Conservation (phyloP, 2,888 invertebrate genomes). For the Cheiracanthium punctorium region DNA sequence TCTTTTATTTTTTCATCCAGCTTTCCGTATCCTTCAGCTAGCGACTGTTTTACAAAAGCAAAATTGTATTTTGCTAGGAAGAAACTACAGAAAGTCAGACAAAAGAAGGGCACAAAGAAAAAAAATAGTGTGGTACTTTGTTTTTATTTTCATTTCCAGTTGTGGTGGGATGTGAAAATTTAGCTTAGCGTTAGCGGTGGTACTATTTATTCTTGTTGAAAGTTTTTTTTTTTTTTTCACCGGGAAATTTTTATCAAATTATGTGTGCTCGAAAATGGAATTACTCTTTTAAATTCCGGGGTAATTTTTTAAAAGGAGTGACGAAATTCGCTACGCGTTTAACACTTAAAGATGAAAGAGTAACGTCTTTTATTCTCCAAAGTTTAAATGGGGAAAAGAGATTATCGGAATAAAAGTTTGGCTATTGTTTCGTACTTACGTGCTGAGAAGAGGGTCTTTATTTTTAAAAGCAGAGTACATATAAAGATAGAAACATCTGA, state of each 20-base stretch:
- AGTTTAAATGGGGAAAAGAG: too few species aligned
- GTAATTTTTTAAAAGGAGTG: too few species aligned
- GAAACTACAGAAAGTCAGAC: constrained; percentile 30
- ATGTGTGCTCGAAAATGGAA: background rate
- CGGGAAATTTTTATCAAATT: background rate
- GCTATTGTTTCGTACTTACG: too few species aligned
- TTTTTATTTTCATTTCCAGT: constrained; percentile 47
- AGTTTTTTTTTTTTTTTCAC: too few species aligned
- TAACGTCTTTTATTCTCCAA: too few species aligned
- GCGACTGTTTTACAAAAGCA: constrained; percentile 53
- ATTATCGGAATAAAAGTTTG: too few species aligned
- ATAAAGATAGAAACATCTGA: too few species aligned
- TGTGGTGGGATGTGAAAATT: constrained; percentile 35
- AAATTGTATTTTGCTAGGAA: constrained; percentile 44
- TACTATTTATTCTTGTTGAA: constrained; percentile 47
- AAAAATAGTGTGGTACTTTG: constrained; percentile 26
- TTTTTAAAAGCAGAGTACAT: too few species aligned
- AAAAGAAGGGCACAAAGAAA: constrained; percentile 48
- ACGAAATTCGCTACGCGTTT: too few species aligned
- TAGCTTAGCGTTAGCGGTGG: constrained; percentile 36
- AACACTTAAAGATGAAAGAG: too few species aligned
- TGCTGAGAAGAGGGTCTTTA: too few species aligned
- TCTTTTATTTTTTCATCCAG: constrained; percentile 23
- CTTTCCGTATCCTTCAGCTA: constrained; percentile 51
- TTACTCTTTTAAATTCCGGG: too few species aligned